Base-by-base conservation (phyloP, 2,888 invertebrate species). In the Lycaena phlaeas region DNA sequence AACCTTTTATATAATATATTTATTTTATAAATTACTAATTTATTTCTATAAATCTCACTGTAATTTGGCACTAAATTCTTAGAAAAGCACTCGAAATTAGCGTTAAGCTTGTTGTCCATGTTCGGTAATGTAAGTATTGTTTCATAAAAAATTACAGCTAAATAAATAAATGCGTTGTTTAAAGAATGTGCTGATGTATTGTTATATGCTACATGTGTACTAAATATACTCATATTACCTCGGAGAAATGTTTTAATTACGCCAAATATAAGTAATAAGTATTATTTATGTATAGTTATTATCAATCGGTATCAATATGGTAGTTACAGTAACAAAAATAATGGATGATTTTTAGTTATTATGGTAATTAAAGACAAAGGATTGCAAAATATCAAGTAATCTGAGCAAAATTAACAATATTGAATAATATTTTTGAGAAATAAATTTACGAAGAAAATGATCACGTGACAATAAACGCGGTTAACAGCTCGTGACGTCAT, bases 211-310 rank as follows among this genome's bases (percentile, higher is more conserved):
- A 39, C 30, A 30, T 22, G 29, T 30, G 11, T 39, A 39, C 30
- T 39, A 40, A 29, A 42, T 27, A 46, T 41, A 36, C 38, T 44
- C 34, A 30, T 41, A 44, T 36, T 45, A 44, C 41, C 42, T 45
- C 42, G 17, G 17, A 36, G n/a, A 12, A 28, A 45, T 44, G 41
- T 44, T 44, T 38, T 18, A 36, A 41, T 41, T 43, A 36, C 9
- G n/a, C n/a, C n/a, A 5, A 18, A 18, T 4, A 9, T 22, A 5
- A 3, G 22, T 22, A 3, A 22, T 4, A 5, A 4, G 5, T 34
- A 7, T 36, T 26, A 38, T 30, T 14, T 18, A 30, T 14, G 40
- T 38, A 38, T 36, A 38, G 28, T 40, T 28, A 27, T 38, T 12
- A 27, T 39, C 38, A 27, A 31, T 18, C n/a, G n/a, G n/a, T n/a